Evolutionary conservation across 2,113 vertebrate species (phyloP).

Genomic region (Hoplias malabaricus): DNA sequence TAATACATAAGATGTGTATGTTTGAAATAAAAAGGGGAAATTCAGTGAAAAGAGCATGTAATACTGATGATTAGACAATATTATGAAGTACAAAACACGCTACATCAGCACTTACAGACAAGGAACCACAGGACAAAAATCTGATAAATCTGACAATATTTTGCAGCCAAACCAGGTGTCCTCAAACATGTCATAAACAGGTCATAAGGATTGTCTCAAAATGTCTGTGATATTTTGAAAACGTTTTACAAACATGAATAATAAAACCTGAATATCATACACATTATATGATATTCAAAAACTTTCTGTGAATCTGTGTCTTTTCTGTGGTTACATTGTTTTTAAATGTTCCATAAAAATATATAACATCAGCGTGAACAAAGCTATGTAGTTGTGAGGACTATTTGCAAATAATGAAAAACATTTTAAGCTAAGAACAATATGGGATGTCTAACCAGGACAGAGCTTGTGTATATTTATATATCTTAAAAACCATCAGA

Average conservation of each 20-base stretch:
- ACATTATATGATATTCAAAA: too few species aligned
- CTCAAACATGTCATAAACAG: not conserved
- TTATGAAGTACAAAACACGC: not conserved
- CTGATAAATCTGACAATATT: not conserved
- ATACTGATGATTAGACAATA: not conserved
- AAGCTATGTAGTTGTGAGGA: too few species aligned
- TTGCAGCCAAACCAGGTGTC: not conserved
- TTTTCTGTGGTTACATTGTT: not conserved
- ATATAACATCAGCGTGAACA: too few species aligned
- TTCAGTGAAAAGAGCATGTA: not conserved
- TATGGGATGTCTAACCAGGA: too few species aligned
- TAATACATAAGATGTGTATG: slow-evolving; percentile 12
- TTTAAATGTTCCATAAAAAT: not conserved
- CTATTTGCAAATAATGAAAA: too few species aligned
- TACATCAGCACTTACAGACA: slow-evolving; percentile 22
- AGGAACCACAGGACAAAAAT: not conserved
- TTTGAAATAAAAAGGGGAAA: not conserved
- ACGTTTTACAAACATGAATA: not conserved
- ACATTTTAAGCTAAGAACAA: too few species aligned
- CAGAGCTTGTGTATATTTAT: too few species aligned
- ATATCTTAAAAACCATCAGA: too few species aligned
- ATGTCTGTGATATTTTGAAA: not conserved
- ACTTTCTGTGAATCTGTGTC: not conserved
- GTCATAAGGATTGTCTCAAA: not conserved
- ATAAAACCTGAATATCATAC: not conserved